Evolutionary conservation across 2,888 invertebrate genomes (phyloP).

Genomic region (Ectemnius cavifrons): DNA sequence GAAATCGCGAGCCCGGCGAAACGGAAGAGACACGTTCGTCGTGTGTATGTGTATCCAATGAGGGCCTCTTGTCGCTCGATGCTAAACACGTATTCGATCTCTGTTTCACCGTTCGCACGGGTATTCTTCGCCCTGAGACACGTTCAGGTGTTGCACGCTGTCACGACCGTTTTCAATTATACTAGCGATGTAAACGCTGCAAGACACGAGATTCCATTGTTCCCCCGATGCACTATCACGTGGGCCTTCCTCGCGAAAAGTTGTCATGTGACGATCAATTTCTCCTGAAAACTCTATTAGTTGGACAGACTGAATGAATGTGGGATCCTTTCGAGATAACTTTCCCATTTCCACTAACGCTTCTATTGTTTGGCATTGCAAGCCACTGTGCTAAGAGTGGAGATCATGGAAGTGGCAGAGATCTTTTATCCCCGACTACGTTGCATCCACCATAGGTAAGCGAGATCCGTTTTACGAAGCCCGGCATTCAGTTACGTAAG

Average conservation of each 20-base stretch:
- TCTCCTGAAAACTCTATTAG: no score
- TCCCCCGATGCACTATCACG: neutral
- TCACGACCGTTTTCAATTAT: slow-evolving; percentile 14
- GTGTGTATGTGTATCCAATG: slow-evolving; percentile 6
- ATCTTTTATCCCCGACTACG: neutral
- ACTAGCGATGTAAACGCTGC: neutral
- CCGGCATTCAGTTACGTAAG: neutral
- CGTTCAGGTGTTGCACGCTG: slow-evolving; percentile 9
- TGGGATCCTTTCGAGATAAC: no score
- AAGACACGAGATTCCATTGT: slow-evolving; percentile 9
- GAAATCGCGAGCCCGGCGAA: slow-evolving; percentile 16
- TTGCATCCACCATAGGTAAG: neutral
- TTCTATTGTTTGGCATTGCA: no score
- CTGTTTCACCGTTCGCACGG: neutral
- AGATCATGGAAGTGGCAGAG: neutral
- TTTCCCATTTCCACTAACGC: no score
- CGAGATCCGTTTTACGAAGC: neutral
- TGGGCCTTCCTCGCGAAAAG: neutral
- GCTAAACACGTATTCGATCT: slow-evolving; percentile 17
- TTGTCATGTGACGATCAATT: no score
- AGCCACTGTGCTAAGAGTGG: no score
- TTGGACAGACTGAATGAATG: no score
- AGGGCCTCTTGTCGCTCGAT: slow-evolving; percentile 15
- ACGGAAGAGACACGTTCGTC: slow-evolving; percentile 1
- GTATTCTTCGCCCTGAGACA: slow-evolving; percentile 5